phyloP scores from a whole-genome alignment of 2,888 invertebrate species.

The Dynastes grantii region DNA sequence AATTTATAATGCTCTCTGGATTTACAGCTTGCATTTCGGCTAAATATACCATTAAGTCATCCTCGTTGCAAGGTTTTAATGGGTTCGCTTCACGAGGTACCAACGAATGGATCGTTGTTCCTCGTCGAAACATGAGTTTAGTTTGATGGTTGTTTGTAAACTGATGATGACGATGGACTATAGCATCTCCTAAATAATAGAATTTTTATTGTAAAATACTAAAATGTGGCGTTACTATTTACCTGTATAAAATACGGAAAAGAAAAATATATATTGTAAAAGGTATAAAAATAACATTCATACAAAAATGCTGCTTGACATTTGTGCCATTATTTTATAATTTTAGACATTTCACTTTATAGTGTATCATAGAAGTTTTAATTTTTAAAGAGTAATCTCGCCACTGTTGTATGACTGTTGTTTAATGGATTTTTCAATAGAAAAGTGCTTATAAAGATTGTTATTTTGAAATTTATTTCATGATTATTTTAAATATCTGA shows the following conservation, averaged over 20 bases:
- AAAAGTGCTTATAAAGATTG: neutral
- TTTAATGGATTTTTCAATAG: neutral
- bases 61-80: conserved; percentile 64
- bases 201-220: neutral
- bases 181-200: conserved; percentile 24
- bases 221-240: neutral
- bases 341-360: neutral
- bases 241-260: conserved; percentile 31
- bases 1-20: conserved; percentile 72
- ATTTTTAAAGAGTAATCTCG: neutral
- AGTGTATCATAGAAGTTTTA: neutral
- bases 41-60: conserved; percentile 70
- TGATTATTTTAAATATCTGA: neutral
- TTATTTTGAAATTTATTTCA: neutral
- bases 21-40: conserved; percentile 72
- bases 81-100: conserved; percentile 11
- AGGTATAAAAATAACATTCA: conserved; percentile 40
- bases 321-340: conserved; percentile 20
- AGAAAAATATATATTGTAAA: conserved; percentile 35
- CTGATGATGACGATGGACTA: conserved; percentile 27
- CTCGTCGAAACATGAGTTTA: neutral
- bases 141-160: conserved; percentile 7
- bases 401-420: neutral
- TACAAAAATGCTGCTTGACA: conserved; percentile 33
- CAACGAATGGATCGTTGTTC: conserved; percentile 14